Evolutionary conservation across 2,113 vertebrate genomes (phyloP).

Genomic region (Sturnira hondurensis): DNA sequence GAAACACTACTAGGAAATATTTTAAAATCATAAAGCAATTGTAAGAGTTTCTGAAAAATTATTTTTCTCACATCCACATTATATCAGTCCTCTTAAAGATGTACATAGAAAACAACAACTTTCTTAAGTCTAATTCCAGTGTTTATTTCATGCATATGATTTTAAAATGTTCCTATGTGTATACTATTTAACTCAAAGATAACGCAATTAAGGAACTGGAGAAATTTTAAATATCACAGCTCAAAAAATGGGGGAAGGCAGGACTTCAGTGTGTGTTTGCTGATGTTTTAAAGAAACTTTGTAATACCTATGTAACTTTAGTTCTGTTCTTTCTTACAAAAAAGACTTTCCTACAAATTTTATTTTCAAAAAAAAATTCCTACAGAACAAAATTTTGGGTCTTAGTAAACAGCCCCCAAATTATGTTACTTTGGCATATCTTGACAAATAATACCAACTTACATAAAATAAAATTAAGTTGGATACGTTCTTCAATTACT

Average conservation of each 20-base stretch:
- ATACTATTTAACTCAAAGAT: not conserved
- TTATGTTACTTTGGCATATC: not conserved
- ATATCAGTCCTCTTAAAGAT: not conserved
- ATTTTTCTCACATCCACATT: not conserved
- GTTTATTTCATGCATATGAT: not conserved
- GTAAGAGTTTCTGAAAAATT: not conserved
- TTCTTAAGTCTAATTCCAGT: not conserved
- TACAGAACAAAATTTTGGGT: conserved; percentile 5
- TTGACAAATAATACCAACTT: not conserved
- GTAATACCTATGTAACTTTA: no score
- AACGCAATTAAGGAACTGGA: not conserved
- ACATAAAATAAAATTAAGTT: not conserved
- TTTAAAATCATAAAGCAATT: not conserved
- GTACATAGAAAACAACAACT: not conserved
- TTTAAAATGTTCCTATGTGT: not conserved
- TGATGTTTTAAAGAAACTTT: no score
- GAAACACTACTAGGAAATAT: not conserved
- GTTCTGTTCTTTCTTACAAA: no score
- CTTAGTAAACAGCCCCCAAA: not conserved
- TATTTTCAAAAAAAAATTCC: not conserved
- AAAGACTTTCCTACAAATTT: not conserved
- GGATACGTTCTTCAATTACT: not conserved
- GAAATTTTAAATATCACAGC: not conserved
- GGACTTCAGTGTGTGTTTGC: no score
- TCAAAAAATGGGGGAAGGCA: not conserved